phyloP scores from a whole-genome alignment of 2,797 vertebrate genomes.

The Picus viridis region DNA sequence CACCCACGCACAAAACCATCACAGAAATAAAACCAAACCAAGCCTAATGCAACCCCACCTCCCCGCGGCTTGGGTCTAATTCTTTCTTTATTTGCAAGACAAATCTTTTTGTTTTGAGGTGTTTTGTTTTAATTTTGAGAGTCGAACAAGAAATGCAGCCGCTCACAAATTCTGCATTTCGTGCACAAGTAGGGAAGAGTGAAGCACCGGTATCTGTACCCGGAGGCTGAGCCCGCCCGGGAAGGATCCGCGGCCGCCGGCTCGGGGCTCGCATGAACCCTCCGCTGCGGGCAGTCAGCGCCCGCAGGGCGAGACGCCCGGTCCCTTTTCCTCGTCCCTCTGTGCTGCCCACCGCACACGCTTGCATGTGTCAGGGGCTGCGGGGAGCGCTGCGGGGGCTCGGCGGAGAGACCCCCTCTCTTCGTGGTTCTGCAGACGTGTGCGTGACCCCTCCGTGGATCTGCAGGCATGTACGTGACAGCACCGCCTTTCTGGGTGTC shows the following conservation, averaged over 20 bases:
- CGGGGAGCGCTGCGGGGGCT: background rate
- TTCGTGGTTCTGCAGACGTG: background rate
- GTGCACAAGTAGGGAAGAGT: background rate
- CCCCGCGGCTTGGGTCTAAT: constrained; percentile 20
- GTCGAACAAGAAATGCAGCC: background rate
- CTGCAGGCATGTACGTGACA: background rate
- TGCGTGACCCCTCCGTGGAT: background rate
- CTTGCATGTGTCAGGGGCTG: background rate
- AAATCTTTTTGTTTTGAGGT: constrained; percentile 46
- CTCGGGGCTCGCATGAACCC: background rate
- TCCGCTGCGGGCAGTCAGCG: background rate
- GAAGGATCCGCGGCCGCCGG: background rate
- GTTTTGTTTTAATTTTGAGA: constrained; percentile 42
- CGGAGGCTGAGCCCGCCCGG: background rate
- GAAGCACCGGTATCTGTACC: background rate
- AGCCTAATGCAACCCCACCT: constrained; percentile 36
- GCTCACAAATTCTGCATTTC: background rate
- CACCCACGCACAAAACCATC: constrained; percentile 63
- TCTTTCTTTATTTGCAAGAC: constrained; percentile 50
- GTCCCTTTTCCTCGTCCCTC: too few relatives aligned
- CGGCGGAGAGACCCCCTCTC: too few relatives aligned
- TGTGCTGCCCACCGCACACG: background rate
- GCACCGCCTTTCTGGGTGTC: background rate
- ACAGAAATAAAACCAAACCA: constrained; percentile 54
- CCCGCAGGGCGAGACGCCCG: background rate